These are phyloP conservation scores for Myotis lucifugus DNA, from an alignment of 2,113 vertebrate species.

Conservation along the genomic window DNA sequence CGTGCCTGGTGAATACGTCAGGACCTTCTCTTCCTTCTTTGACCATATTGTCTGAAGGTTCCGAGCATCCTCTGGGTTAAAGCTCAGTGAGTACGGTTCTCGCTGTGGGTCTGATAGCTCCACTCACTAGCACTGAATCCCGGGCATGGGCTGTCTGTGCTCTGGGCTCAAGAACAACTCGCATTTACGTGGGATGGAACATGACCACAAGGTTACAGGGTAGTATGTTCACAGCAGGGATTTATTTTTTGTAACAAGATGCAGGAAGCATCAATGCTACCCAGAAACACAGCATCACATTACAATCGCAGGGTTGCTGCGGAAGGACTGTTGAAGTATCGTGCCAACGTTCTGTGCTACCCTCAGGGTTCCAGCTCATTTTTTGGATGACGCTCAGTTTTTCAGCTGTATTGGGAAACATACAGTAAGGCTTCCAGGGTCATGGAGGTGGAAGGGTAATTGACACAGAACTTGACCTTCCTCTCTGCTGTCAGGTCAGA, in stretches of 20 bases:
- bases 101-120: neutral
- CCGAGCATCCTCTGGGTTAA: neutral
- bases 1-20: neutral
- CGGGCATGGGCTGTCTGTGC: neutral
- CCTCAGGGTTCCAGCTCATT: neutral
- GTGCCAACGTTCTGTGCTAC: neutral
- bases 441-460: neutral
- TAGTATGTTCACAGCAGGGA: constrained; percentile 66
- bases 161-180: neutral
- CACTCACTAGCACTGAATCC: neutral
- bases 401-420: neutral
- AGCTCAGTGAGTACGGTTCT: neutral
- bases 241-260: constrained; percentile 51
- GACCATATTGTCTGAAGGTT: neutral
- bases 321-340: constrained; percentile 13
- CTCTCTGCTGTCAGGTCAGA: neutral
- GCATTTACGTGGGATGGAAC: constrained; percentile 11
- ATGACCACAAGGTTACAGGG: constrained; percentile 42
- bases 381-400: neutral
- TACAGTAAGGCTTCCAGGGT: constrained; percentile 35
- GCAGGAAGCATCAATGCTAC: constrained; percentile 1
- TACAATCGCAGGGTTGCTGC: neutral
- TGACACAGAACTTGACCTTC: neutral
- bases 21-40: neutral
- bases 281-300: constrained; percentile 11